These are phyloP conservation scores for Cotesia chilonis DNA, from an alignment of 1,140 invertebrate species.

Conservation along the genomic window DNA sequence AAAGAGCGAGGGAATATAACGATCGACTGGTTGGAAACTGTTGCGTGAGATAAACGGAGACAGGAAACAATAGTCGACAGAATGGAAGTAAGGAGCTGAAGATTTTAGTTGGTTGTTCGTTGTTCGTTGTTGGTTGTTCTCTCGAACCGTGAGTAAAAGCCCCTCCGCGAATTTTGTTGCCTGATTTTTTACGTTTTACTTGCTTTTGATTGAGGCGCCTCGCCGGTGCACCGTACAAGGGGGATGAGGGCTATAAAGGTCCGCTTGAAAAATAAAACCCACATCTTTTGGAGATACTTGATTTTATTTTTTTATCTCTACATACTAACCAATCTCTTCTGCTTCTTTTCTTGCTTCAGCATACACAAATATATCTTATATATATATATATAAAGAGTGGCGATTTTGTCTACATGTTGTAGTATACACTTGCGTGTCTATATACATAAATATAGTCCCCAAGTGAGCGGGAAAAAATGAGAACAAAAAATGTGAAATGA, in stretches of 20 bases:
- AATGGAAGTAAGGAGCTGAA: neutral
- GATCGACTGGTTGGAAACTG: neutral
- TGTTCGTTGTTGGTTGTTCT: conserved; percentile 43
- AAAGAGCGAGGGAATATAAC: neutral
- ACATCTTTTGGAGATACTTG: conserved; percentile 29
- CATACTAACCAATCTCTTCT: conserved; percentile 38
- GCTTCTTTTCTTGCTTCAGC: conserved; percentile 11
- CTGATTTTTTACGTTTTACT: conserved; percentile 62
- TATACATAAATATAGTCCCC: too few relatives aligned
- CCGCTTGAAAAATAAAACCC: conserved; percentile 61
- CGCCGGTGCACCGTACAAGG: conserved; percentile 41
- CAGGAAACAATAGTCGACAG: conserved; percentile 48
- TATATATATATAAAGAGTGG: too few relatives aligned
- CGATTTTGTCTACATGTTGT: too few relatives aligned
- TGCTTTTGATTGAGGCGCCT: conserved; percentile 59
- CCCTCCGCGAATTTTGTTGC: conserved; percentile 56
- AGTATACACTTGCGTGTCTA: too few relatives aligned
- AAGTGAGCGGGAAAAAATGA: conserved; percentile 30
- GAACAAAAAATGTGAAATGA: conserved; percentile 9
- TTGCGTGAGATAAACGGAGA: conserved; percentile 17
- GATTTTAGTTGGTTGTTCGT: conserved; percentile 40
- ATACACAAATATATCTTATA: neutral
- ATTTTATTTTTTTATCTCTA: neutral
- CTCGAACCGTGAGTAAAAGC: conserved; percentile 48
- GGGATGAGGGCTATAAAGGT: conserved; percentile 56